Percentiles rank a stretch among this genome's conserved stretches.
Evolutionary conservation across 92 coral and sea anemone genomes (phyloP).

Genomic region (Micromussa lordhowensis): DNA sequence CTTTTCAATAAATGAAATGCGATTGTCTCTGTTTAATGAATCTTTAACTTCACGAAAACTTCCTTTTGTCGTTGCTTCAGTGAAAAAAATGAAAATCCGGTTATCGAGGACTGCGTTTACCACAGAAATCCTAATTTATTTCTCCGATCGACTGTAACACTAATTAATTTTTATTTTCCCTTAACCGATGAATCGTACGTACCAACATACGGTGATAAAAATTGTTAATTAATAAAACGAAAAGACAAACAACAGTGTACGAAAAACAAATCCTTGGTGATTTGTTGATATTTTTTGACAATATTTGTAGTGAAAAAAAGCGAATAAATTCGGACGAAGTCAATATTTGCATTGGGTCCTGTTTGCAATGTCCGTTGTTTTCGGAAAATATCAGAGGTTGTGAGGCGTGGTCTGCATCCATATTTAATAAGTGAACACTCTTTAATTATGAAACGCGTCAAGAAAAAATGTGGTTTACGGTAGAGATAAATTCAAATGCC

Average conservation of each 20-base stretch:
- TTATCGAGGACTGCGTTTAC: neutral
- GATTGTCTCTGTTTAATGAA: neutral
- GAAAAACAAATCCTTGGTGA: conserved; percentile 8
- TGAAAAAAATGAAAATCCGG: neutral
- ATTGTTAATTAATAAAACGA: conserved; percentile 16
- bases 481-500: neutral
- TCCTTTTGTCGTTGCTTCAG: neutral
- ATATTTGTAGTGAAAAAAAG: conserved; percentile 17
- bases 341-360: neutral
- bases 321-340: conserved; percentile 18
- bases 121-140: neutral
- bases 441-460: neutral
- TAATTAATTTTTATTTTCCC: neutral
- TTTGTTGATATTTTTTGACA: conserved; percentile 24
- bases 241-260: conserved; percentile 27
- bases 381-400: neutral
- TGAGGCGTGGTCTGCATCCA: neutral
- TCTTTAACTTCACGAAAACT: neutral
- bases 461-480: neutral
- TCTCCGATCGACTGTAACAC: neutral
- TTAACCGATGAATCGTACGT: neutral
- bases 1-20: neutral
- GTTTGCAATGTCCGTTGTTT: neutral
- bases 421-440: neutral
- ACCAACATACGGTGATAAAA: neutral